These are phyloP conservation scores for Indicator indicator DNA, from an alignment of 2,113 vertebrate species.

Conservation along the genomic window DNA sequence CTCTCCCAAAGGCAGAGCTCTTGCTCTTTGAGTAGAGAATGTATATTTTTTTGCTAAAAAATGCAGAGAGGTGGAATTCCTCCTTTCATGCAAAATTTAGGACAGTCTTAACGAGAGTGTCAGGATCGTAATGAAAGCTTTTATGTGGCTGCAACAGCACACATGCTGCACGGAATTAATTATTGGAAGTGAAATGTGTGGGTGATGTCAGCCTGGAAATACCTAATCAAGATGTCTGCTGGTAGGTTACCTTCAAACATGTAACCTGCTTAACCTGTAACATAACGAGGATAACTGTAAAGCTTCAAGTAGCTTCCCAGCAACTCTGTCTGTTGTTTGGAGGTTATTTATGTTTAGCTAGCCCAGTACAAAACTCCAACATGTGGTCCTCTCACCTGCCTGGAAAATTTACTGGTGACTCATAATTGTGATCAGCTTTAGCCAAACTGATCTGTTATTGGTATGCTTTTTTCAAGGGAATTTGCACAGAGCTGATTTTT, in stretches of 20 bases:
- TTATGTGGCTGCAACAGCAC: neutral
- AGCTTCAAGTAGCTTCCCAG: slow-evolving; percentile 8
- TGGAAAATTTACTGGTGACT: neutral
- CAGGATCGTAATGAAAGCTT: neutral
- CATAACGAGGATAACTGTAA: slow-evolving; percentile 48
- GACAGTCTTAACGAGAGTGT: neutral
- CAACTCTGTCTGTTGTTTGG: slow-evolving; percentile 1
- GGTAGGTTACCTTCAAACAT: slow-evolving; percentile 15
- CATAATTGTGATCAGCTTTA: neutral
- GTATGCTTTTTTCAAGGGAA: neutral
- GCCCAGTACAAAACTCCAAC: neutral
- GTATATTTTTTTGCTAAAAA: neutral
- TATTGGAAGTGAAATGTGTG: neutral
- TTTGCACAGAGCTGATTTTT: neutral
- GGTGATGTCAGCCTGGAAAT: slow-evolving; percentile 26
- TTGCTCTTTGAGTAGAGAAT: neutral
- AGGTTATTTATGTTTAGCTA: neutral
- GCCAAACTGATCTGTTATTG: neutral
- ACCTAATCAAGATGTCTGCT: slow-evolving; percentile 35
- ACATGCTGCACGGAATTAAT: neutral
- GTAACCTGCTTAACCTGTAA: slow-evolving; percentile 39
- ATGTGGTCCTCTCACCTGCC: neutral
- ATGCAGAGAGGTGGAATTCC: neutral
- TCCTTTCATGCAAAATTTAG: neutral
- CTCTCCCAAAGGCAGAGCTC: neutral